Percentiles rank a stretch among this genome's conserved stretches.
Conservation (phyloP, 2,797 vertebrate genomes). For the Xenentodon cancila region DNA sequence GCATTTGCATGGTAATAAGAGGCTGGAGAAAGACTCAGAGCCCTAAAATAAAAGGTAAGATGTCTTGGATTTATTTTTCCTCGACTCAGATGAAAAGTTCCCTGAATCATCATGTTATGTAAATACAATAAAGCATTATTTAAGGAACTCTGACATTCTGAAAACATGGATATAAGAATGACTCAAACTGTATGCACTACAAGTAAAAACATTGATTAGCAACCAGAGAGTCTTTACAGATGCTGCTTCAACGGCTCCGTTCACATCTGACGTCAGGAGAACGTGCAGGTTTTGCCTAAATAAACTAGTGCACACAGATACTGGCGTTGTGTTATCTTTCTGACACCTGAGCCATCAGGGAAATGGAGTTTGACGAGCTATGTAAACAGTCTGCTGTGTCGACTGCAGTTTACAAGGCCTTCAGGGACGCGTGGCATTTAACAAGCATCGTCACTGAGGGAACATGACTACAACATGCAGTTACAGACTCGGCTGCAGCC, state of each 20-base stretch:
- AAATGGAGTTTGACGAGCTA: slow-evolving; percentile 24
- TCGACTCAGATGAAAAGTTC: slow-evolving; percentile 47
- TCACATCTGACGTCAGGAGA: not conserved
- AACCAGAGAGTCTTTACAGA: not conserved
- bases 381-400: slow-evolving; percentile 36
- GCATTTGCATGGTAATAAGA: slow-evolving; percentile 74
- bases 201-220: not conserved
- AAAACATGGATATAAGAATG: slow-evolving; percentile 22
- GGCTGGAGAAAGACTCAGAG: slow-evolving; percentile 49
- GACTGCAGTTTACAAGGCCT: slow-evolving; percentile 21
- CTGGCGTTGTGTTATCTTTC: not conserved
- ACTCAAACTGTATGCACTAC: not conserved
- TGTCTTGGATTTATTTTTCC: slow-evolving; percentile 52
- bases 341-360: slow-evolving; percentile 23
- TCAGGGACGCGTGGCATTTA: slow-evolving; percentile 30
- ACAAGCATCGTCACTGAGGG: slow-evolving; percentile 2
- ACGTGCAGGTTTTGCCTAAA: not conserved
- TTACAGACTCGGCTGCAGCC: not conserved
- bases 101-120: slow-evolving; percentile 47
- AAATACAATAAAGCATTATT: slow-evolving; percentile 26
- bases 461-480: not conserved
- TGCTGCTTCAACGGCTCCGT: not conserved
- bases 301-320: not conserved
- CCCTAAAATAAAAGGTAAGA: slow-evolving; percentile 31
- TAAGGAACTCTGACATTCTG: slow-evolving; percentile 14